Conservation (phyloP, 2,113 vertebrate genomes). For the Ceyx cyanopectus region DNA sequence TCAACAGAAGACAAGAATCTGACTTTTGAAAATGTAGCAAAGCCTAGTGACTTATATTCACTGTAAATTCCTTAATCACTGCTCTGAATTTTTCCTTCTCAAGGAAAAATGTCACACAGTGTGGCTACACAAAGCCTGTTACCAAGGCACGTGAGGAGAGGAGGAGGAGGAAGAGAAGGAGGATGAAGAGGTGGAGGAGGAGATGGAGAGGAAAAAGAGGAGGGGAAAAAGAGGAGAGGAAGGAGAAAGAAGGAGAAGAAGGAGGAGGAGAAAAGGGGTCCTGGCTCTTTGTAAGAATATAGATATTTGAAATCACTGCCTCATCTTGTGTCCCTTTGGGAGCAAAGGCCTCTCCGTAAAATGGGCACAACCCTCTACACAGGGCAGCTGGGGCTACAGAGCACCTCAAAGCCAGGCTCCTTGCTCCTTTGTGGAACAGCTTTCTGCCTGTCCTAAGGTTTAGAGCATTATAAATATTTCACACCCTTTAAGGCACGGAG, state of each 20-base stretch:
- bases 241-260: neutral
- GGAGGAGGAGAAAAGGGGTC: neutral
- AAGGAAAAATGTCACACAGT: neutral
- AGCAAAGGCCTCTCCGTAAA: neutral
- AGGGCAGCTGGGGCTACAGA: neutral
- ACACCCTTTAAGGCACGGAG: neutral
- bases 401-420: neutral
- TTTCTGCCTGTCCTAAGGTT: neutral
- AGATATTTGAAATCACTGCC: neutral
- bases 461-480: neutral
- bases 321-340: fast-evolving
- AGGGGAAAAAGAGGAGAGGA: neutral
- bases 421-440: fast-evolving
- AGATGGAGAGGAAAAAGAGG: too few relatives aligned
- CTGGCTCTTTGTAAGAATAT: neutral
- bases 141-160: neutral
- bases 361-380: neutral
- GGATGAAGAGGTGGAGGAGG: too few relatives aligned
- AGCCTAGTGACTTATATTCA: neutral
- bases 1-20: neutral
- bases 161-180: neutral
- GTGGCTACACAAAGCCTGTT: neutral
- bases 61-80: neutral
- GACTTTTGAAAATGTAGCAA: neutral
- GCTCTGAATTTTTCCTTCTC: neutral